Conservation (phyloP, 2,797 vertebrate species). For the Poecilia gillii region DNA sequence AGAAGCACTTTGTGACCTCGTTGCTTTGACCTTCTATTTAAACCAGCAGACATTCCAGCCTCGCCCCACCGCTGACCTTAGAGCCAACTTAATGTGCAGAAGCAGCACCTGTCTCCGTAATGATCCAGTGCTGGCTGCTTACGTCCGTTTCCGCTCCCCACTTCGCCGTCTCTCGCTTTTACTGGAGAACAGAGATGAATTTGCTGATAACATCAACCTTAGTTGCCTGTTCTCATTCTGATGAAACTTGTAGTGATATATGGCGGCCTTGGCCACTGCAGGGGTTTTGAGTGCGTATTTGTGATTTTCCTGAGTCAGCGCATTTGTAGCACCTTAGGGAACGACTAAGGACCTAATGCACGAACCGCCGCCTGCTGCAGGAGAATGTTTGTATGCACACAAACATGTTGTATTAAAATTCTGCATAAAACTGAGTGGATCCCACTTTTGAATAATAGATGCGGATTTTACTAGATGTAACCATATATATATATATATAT, state of each 20-base stretch:
- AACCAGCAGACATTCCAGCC: slow-evolving; percentile 27
- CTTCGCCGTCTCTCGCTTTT: slow-evolving; percentile 26
- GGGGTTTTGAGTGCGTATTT: slow-evolving; percentile 34
- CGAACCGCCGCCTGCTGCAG: slow-evolving; percentile 22
- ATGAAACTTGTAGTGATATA: slow-evolving; percentile 62
- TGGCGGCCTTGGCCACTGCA: slow-evolving; percentile 62
- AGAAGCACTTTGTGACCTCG: slow-evolving; percentile 35
- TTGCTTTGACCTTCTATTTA: slow-evolving; percentile 49
- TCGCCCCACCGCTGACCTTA: slow-evolving; percentile 50
- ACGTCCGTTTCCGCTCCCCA: slow-evolving; percentile 28
- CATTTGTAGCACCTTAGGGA: slow-evolving; percentile 52
- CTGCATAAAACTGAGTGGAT: background rate
- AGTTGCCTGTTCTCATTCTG: slow-evolving; percentile 42
- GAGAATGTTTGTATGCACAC: background rate
- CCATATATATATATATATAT: too few relatives aligned
- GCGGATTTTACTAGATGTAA: background rate
- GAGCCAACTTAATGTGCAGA: slow-evolving; percentile 55
- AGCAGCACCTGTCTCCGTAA: slow-evolving; percentile 61
- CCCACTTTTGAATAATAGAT: slow-evolving; percentile 1
- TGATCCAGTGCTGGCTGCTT: slow-evolving; percentile 46
- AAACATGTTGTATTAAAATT: slow-evolving; percentile 6
- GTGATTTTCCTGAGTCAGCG: slow-evolving; percentile 57
- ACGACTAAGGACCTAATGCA: slow-evolving; percentile 32
- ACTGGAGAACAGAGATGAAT: slow-evolving; percentile 58
- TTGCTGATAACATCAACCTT: slow-evolving; percentile 62